phyloP scores from a whole-genome alignment of 2,888 invertebrate genomes.

The Osedax frankpressi region DNA sequence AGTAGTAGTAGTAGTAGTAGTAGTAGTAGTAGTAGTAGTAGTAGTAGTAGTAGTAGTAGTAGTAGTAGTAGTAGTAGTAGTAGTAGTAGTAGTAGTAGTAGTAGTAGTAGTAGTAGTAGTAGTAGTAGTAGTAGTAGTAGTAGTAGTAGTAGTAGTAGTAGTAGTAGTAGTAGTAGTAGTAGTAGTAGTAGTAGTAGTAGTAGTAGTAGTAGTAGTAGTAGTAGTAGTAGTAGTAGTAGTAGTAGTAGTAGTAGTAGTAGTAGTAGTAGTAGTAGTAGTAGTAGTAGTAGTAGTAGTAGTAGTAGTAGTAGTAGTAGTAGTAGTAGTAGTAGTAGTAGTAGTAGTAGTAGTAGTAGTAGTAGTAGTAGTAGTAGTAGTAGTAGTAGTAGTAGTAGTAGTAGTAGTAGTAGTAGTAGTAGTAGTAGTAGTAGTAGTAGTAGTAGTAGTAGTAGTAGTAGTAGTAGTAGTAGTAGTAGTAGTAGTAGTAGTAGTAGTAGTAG shows the following conservation, averaged over 20 bases:
- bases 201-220: background rate
- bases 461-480: conserved; percentile 11
- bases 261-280: background rate
- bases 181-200: background rate
- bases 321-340: conserved; percentile 9
- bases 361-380: conserved; percentile 11
- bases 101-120: conserved; percentile 5
- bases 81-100: conserved; percentile 11
- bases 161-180: background rate
- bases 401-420: conserved; percentile 10
- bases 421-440: conserved; percentile 9
- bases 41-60: conserved; percentile 11
- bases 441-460: conserved; percentile 10
- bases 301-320: conserved; percentile 9
- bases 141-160: background rate
- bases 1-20: conserved; percentile 6
- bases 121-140: background rate
- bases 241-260: background rate
- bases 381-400: conserved; percentile 11
- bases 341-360: conserved; percentile 12
- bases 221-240: background rate
- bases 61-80: conserved; percentile 10
- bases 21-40: conserved; percentile 8
- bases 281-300: background rate
- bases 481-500: conserved; percentile 11